Evolutionary conservation across 1,140 invertebrate species (phyloP).

Genomic region (Zaprionus vittiger): DNA sequence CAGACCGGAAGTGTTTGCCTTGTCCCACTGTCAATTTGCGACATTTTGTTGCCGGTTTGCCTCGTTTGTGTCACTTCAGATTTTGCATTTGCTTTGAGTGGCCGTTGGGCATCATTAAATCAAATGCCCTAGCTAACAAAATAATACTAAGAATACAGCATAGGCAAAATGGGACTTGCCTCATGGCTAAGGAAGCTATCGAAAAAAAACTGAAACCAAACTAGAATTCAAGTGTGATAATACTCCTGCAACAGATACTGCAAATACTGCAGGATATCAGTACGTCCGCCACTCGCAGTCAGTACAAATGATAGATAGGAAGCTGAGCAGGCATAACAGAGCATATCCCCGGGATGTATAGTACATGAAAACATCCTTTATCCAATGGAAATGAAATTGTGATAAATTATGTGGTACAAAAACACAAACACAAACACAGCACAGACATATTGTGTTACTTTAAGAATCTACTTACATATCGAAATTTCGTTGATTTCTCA

Average conservation of each 20-base stretch:
- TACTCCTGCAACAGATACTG: background rate
- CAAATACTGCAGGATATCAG: background rate
- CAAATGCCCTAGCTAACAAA: slow-evolving; percentile 20
- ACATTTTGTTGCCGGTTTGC: slow-evolving; percentile 42
- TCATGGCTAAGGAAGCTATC: background rate
- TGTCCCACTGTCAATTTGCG: slow-evolving; percentile 64
- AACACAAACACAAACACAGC: background rate
- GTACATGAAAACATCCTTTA: background rate
- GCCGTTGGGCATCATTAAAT: slow-evolving; percentile 71
- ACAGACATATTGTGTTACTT: background rate
- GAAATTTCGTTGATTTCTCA: too few species aligned
- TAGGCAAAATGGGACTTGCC: background rate
- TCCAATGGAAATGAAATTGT: slow-evolving; percentile 16
- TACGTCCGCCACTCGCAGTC: background rate
- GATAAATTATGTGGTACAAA: background rate
- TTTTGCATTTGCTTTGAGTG: slow-evolving; percentile 51
- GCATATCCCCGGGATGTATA: background rate
- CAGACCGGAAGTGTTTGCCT: slow-evolving; percentile 69
- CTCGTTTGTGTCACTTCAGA: slow-evolving; percentile 48
- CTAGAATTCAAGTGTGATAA: background rate
- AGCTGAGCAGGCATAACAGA: slow-evolving; percentile 1
- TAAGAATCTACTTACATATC: too few species aligned
- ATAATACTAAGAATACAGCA: background rate
- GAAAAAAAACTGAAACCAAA: background rate
- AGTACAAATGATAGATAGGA: slow-evolving; percentile 1